Conservation (phyloP, 53 echinoderm and acorn worm species). For the Arbacia lixula region DNA sequence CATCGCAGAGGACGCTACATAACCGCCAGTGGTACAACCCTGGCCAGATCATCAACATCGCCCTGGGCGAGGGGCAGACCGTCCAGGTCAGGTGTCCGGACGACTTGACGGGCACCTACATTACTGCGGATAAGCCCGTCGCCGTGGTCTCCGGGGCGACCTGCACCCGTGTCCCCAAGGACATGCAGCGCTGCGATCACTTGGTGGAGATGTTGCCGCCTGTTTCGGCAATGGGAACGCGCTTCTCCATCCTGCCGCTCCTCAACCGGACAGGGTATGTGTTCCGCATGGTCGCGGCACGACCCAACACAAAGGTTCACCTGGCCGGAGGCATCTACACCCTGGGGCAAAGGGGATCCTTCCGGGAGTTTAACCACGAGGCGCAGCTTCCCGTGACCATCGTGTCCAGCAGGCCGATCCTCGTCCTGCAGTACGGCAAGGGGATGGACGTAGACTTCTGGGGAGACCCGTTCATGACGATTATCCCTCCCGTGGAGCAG, state of each 20-base stretch:
- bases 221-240: slow-evolving; percentile 76
- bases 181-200: slow-evolving; percentile 87
- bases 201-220: slow-evolving; percentile 91
- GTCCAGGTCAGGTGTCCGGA: slow-evolving; percentile 74
- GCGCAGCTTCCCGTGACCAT: slow-evolving; percentile 70
- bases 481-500: slow-evolving; percentile 95
- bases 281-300: slow-evolving; percentile 83
- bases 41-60: slow-evolving; percentile 71
- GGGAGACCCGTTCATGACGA: slow-evolving; percentile 91
- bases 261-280: slow-evolving; percentile 86
- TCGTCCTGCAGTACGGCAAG: slow-evolving; percentile 88
- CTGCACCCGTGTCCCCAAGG: slow-evolving; percentile 77
- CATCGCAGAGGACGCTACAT: slow-evolving; percentile 52
- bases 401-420: slow-evolving; percentile 75
- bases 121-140: slow-evolving; percentile 74
- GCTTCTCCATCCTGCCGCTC: slow-evolving; percentile 87
- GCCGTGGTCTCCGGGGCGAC: slow-evolving; percentile 85
- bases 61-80: slow-evolving; percentile 66
- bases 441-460: slow-evolving; percentile 77
- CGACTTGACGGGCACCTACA: slow-evolving; percentile 83
- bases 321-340: slow-evolving; percentile 69
- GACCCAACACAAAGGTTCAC: slow-evolving; percentile 79
- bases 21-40: slow-evolving; percentile 58
- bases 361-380: slow-evolving; percentile 82
- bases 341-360: slow-evolving; percentile 74